phyloP scores from a whole-genome alignment of 2,797 vertebrate genomes.

The Phataginus tricuspis region DNA sequence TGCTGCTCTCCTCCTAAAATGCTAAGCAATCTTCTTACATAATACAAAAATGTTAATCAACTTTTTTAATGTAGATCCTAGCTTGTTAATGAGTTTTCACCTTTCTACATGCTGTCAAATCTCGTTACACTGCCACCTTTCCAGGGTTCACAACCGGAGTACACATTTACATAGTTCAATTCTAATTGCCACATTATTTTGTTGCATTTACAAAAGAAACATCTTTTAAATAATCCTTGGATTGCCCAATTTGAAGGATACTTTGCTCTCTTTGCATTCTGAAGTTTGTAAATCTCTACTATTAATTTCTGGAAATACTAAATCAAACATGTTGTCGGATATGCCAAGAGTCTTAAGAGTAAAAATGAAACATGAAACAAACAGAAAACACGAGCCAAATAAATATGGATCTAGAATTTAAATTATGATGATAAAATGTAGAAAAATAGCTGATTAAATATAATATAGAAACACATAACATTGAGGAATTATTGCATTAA shows the following conservation, averaged over 20 bases:
- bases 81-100: slow-evolving; percentile 73
- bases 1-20: slow-evolving; percentile 66
- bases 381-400: not conserved
- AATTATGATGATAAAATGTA: not conserved
- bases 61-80: slow-evolving; percentile 64
- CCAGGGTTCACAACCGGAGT: slow-evolving; percentile 45
- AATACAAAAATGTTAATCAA: slow-evolving; percentile 77
- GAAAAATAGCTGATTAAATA: not conserved
- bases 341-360: not conserved
- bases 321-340: slow-evolving; percentile 23
- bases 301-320: slow-evolving; percentile 28
- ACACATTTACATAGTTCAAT: slow-evolving; percentile 55
- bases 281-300: slow-evolving; percentile 11
- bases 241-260: slow-evolving; percentile 54
- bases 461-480: not conserved
- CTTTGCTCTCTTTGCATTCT: slow-evolving; percentile 39
- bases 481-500: not conserved
- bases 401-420: slow-evolving; percentile 3
- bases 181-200: slow-evolving; percentile 68
- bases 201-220: slow-evolving; percentile 41
- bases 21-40: slow-evolving; percentile 75
- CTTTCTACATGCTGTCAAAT: slow-evolving; percentile 74
- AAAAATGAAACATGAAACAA: slow-evolving; percentile 54
- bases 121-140: slow-evolving; percentile 71
- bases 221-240: slow-evolving; percentile 56